These are phyloP conservation scores for Spinus pinus DNA, from an alignment of 2,797 vertebrate species.

Conservation along the genomic window DNA sequence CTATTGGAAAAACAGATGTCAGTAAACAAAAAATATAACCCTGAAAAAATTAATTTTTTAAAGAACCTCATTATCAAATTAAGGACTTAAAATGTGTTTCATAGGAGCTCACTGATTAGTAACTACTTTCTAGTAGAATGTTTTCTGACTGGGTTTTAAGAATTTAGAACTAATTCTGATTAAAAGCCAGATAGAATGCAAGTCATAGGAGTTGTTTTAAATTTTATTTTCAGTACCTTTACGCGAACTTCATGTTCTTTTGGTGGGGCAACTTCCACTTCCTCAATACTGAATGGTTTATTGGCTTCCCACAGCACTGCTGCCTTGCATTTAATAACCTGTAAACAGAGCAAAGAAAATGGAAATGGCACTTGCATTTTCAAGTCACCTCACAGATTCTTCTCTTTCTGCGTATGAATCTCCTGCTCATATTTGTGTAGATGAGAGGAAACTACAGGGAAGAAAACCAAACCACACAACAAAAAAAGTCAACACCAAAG, in stretches of 20 bases:
- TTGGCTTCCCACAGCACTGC: slow-evolving; percentile 85
- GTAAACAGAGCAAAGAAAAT: background rate
- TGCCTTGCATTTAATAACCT: slow-evolving; percentile 92
- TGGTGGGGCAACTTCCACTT: slow-evolving; percentile 89
- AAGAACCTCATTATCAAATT: background rate
- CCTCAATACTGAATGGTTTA: slow-evolving; percentile 86
- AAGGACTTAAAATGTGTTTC: background rate
- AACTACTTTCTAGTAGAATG: background rate
- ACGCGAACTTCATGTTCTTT: slow-evolving; percentile 86
- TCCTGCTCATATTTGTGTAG: background rate
- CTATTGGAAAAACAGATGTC: background rate
- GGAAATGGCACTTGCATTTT: background rate
- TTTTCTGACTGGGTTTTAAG: background rate
- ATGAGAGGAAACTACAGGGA: background rate
- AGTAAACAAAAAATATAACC: background rate
- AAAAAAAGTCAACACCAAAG: background rate
- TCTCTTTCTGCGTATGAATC: background rate
- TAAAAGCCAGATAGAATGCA: background rate
- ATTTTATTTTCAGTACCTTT: slow-evolving; percentile 77
- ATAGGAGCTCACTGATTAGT: background rate
- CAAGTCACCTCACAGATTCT: background rate
- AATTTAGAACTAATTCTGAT: background rate
- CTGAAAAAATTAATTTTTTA: background rate
- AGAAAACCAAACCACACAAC: background rate
- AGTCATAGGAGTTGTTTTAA: background rate